Conservation (phyloP, 2,888 invertebrate species). For the Eudasyphora cyanicolor region DNA sequence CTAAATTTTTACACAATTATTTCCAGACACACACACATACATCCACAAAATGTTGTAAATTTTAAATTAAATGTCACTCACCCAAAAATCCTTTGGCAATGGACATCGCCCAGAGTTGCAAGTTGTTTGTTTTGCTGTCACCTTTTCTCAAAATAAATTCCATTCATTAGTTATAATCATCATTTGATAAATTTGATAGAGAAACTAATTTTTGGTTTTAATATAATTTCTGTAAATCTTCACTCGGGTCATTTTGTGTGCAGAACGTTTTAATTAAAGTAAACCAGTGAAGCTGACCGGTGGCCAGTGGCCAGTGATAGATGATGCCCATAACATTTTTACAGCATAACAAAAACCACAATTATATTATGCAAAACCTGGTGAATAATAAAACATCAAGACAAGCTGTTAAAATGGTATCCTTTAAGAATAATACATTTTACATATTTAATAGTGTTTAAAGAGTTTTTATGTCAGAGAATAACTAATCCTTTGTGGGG, state of each 20-base stretch:
- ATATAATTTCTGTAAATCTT: slow-evolving; percentile 1
- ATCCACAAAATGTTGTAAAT: slow-evolving; percentile 10
- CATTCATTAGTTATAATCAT: background rate
- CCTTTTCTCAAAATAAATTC: background rate
- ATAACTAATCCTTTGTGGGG: no score
- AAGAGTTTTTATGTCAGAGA: no score
- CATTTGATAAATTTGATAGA: slow-evolving; percentile 16
- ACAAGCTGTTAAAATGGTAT: background rate
- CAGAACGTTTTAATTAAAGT: slow-evolving; percentile 22
- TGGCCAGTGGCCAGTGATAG: no score
- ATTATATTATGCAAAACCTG: slow-evolving; percentile 14
- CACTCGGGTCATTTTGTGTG: background rate
- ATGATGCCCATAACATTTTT: background rate
- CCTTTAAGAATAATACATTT: background rate
- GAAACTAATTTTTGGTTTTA: slow-evolving; percentile 26
- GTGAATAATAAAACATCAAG: slow-evolving; percentile 3
- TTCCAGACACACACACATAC: background rate
- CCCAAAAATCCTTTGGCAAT: background rate
- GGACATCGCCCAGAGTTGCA: background rate
- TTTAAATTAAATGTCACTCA: slow-evolving; percentile 33
- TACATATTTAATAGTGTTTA: slow-evolving; percentile 1
- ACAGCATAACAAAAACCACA: slow-evolving; percentile 29
- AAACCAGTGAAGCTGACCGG: background rate
- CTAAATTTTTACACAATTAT: slow-evolving; percentile 33
- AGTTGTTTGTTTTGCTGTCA: background rate